Evolutionary conservation across 1,140 invertebrate genomes (phyloP).

Genomic region (Heliconius congener): DNA sequence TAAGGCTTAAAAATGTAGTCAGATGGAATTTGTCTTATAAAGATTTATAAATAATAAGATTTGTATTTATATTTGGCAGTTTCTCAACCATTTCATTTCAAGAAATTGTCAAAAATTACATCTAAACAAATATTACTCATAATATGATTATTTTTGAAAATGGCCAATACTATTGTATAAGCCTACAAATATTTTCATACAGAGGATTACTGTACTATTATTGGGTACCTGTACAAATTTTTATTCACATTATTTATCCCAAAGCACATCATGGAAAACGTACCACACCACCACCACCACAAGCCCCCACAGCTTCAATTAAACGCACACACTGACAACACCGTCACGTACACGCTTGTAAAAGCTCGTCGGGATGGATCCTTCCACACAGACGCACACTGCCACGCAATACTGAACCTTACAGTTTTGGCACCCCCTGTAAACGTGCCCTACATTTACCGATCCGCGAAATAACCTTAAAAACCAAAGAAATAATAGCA

Average conservation of each 20-base stretch:
- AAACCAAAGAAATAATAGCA: constrained; percentile 35
- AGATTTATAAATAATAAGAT: no score
- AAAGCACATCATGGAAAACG: constrained; percentile 6
- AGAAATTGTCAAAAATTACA: no score
- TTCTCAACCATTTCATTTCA: no score
- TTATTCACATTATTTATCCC: not conserved
- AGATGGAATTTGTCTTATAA: no score
- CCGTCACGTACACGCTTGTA: constrained; percentile 15
- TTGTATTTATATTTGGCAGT: no score
- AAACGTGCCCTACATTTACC: constrained; percentile 71
- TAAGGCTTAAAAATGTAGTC: no score
- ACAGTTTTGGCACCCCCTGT: constrained; percentile 52
- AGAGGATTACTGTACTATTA: not conserved
- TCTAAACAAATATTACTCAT: no score
- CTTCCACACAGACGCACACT: constrained; percentile 49
- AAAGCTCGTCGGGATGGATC: constrained; percentile 37
- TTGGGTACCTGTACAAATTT: not conserved
- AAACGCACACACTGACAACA: constrained; percentile 36
- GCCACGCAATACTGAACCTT: constrained; percentile 62
- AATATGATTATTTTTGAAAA: no score
- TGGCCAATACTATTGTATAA: no score
- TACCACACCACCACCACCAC: constrained; percentile 6
- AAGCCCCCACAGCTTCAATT: constrained; percentile 40
- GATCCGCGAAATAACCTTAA: constrained; percentile 75
- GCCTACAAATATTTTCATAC: not conserved